Percentiles rank a stretch among this genome's conserved stretches.
These are phyloP conservation scores for Acholoe squamosa DNA, from an alignment of 2,888 invertebrate species.

Conservation along the genomic window DNA sequence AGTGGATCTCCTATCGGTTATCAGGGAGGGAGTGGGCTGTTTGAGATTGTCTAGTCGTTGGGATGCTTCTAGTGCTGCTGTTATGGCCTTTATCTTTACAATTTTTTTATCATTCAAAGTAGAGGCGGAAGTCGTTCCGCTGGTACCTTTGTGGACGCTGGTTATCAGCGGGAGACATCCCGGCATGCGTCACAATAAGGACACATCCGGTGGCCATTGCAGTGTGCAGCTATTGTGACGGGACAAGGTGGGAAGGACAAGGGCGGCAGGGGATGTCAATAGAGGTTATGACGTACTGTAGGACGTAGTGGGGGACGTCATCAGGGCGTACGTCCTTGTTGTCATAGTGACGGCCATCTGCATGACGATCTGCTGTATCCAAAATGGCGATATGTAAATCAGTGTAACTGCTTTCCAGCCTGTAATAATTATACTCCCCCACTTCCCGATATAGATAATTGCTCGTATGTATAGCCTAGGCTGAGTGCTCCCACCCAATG, in stretches of 20 bases:
- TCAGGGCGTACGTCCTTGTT: background rate
- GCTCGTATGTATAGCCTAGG: no score
- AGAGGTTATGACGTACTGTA: background rate
- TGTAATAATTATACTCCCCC: no score
- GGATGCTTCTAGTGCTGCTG: background rate
- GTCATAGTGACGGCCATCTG: conserved; percentile 6
- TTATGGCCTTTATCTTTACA: background rate
- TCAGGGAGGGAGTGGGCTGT: background rate
- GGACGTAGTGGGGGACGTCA: background rate
- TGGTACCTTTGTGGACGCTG: conserved; percentile 22
- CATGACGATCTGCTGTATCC: background rate
- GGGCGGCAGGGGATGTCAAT: background rate
- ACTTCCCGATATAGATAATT: no score
- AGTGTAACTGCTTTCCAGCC: background rate
- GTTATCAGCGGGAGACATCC: conserved; percentile 36
- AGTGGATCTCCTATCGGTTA: conserved; percentile 25
- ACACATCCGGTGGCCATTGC: background rate
- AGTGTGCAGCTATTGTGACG: background rate
- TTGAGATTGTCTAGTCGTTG: background rate
- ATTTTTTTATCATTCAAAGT: background rate
- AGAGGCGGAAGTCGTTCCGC: background rate
- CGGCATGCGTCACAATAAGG: conserved; percentile 21
- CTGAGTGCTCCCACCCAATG: no score
- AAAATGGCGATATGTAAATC: background rate
- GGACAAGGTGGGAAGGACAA: background rate